Percentiles rank a stretch among this genome's conserved stretches.
These are phyloP conservation scores for Pseudobourletiella spinata DNA, from an alignment of 1,140 invertebrate genomes.

Conservation along the genomic window DNA sequence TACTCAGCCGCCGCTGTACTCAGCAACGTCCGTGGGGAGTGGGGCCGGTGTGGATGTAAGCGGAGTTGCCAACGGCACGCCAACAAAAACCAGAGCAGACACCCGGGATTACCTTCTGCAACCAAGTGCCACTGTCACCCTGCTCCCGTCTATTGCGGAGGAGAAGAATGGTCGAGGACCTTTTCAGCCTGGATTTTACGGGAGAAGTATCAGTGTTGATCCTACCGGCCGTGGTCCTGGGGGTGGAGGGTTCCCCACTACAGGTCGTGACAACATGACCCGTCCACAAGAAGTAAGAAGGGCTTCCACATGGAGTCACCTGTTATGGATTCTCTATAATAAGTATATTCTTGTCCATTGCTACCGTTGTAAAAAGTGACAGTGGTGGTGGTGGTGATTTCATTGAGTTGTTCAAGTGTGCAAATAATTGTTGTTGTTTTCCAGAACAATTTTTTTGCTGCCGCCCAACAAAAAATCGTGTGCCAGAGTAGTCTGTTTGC, in stretches of 20 bases:
- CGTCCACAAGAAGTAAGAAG: slow-evolving; percentile 1
- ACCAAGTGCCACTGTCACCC: slow-evolving; percentile 18
- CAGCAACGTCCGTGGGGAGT: too few relatives aligned
- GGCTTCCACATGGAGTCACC: not conserved
- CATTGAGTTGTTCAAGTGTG: too few relatives aligned
- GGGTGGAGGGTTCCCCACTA: not conserved
- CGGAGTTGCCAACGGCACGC: not conserved
- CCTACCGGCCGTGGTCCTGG: not conserved
- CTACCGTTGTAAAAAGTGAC: too few relatives aligned
- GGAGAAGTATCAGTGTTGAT: slow-evolving; percentile 6
- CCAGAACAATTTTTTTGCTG: too few relatives aligned
- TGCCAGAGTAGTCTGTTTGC: too few relatives aligned
- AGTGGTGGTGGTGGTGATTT: too few relatives aligned
- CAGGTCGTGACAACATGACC: not conserved
- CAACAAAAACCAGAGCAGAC: slow-evolving; percentile 17
- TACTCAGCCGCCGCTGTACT: too few relatives aligned
- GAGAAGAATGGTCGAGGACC: slow-evolving; percentile 12
- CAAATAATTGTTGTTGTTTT: too few relatives aligned
- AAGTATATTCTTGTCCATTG: not conserved
- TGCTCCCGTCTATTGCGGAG: slow-evolving; percentile 31
- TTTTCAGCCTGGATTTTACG: not conserved
- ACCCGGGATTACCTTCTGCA: slow-evolving; percentile 21
- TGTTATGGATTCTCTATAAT: not conserved
- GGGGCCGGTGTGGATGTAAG: too few relatives aligned
- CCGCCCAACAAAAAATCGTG: too few relatives aligned